Percentiles rank a stretch among this genome's conserved stretches.
These are phyloP conservation scores for Drosophila rufa DNA, from an alignment of 1,140 invertebrate species.

Conservation along the genomic window DNA sequence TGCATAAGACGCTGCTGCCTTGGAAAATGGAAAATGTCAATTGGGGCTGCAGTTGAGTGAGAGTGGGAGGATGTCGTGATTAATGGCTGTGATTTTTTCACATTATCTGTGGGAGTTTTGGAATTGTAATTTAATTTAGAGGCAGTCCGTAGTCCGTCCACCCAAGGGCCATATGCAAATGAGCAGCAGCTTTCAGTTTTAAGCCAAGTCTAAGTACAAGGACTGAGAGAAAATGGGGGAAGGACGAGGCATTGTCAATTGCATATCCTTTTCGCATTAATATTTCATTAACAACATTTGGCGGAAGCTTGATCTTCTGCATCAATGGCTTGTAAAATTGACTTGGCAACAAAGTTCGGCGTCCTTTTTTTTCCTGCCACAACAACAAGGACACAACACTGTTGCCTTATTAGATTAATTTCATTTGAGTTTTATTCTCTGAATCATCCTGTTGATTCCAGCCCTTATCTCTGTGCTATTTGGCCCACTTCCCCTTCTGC, in stretches of 20 bases:
- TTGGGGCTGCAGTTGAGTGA: slow-evolving; percentile 48
- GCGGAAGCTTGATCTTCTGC: slow-evolving; percentile 85
- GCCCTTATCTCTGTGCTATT: neutral
- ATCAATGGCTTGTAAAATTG: slow-evolving; percentile 85
- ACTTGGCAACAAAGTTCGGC: slow-evolving; percentile 69
- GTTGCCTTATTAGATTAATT: slow-evolving; percentile 84
- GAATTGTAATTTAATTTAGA: slow-evolving; percentile 83
- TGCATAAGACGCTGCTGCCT: slow-evolving; percentile 56
- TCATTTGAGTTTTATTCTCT: slow-evolving; percentile 70
- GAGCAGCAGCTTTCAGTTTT: slow-evolving; percentile 55
- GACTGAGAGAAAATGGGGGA: neutral
- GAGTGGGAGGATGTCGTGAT: slow-evolving; percentile 51
- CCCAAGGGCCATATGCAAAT: slow-evolving; percentile 65
- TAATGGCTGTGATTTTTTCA: slow-evolving; percentile 75
- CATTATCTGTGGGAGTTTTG: slow-evolving; percentile 59
- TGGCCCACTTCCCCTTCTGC: neutral
- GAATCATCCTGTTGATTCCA: slow-evolving; percentile 79
- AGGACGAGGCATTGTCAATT: slow-evolving; percentile 72
- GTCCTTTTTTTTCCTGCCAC: slow-evolving; percentile 14
- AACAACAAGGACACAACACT: slow-evolving; percentile 28
- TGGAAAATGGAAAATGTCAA: slow-evolving; percentile 76
- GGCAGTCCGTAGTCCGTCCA: slow-evolving; percentile 1
- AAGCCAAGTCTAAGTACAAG: slow-evolving; percentile 42
- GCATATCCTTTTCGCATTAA: slow-evolving; percentile 85
- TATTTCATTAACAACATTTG: slow-evolving; percentile 85